These are phyloP conservation scores for Datnioides undecimradiatus DNA, from an alignment of 2,113 vertebrate genomes.

Conservation along the genomic window DNA sequence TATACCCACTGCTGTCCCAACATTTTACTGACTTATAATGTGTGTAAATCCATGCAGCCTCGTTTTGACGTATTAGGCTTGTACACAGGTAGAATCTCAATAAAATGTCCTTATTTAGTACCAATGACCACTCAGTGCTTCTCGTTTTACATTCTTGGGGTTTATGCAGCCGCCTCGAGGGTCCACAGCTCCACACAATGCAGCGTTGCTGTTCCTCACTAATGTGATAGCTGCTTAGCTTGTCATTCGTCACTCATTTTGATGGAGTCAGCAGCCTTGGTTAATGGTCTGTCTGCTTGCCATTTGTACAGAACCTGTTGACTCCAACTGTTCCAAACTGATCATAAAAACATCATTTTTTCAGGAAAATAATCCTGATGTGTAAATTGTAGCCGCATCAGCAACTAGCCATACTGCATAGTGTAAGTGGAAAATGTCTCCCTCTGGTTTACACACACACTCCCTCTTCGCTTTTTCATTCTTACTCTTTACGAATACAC, in stretches of 20 bases:
- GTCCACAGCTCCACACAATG: conserved; percentile 14
- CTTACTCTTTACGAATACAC: conserved; percentile 15
- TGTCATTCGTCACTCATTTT: conserved; percentile 60
- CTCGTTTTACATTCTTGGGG: conserved; percentile 14
- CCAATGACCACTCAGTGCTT: conserved; percentile 12
- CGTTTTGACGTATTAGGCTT: neutral
- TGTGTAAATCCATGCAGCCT: neutral
- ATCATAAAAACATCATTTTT: neutral
- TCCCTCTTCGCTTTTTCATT: conserved; percentile 6
- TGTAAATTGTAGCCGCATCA: conserved; percentile 30
- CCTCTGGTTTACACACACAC: neutral
- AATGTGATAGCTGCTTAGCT: conserved; percentile 55
- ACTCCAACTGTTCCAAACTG: conserved; percentile 37
- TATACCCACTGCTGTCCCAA: neutral
- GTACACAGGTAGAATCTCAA: neutral
- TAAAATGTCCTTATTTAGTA: neutral
- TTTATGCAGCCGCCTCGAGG: conserved; percentile 1
- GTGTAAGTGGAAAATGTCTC: conserved; percentile 1
- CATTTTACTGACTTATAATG: neutral
- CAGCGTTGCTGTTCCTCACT: conserved; percentile 21
- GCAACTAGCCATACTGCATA: neutral
- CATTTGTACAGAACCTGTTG: conserved; percentile 61
- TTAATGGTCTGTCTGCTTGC: conserved; percentile 60
- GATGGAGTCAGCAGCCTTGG: conserved; percentile 54
- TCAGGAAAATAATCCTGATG: conserved; percentile 25